A percentile compares a stretch with the other conserved stretches of the same genome.
These are phyloP conservation scores for Trilocha varians DNA, from an alignment of 2,888 invertebrate species.

Conservation along the genomic window DNA sequence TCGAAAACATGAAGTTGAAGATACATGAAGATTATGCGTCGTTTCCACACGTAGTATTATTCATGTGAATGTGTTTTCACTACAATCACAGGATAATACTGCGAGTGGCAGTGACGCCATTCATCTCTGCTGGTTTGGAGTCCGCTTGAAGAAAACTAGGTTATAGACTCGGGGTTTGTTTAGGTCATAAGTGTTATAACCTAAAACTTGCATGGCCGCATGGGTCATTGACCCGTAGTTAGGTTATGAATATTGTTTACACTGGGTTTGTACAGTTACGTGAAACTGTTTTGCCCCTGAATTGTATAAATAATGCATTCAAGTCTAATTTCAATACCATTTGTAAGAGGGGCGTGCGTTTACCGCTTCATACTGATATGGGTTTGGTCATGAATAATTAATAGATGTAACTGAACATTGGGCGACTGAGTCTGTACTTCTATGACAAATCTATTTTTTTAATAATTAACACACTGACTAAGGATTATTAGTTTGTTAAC, in stretches of 20 bases:
- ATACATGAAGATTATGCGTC: slow-evolving; percentile 20
- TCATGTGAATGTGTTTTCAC: slow-evolving; percentile 80
- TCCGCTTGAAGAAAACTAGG: background rate
- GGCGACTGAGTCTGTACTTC: too few relatives aligned
- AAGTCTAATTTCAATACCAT: background rate
- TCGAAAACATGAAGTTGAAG: background rate
- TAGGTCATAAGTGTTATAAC: too few relatives aligned
- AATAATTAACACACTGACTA: too few relatives aligned
- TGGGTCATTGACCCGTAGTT: background rate
- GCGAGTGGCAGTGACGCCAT: slow-evolving; percentile 73
- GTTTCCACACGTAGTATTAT: slow-evolving; percentile 77
- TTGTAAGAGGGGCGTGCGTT: background rate
- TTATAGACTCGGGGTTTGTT: too few relatives aligned
- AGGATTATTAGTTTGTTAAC: too few relatives aligned
- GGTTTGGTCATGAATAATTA: background rate
- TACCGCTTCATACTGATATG: background rate
- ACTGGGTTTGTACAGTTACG: background rate
- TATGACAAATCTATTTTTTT: too few relatives aligned
- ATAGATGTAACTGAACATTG: background rate
- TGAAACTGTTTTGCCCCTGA: background rate
- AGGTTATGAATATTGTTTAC: background rate
- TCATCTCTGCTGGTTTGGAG: background rate
- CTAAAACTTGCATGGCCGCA: background rate
- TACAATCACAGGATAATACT: slow-evolving; percentile 91
- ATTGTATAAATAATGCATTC: background rate